Percentiles rank a stretch among this genome's conserved stretches.
Conservation (phyloP, 1,140 invertebrate genomes). For the Magallana angulata region DNA sequence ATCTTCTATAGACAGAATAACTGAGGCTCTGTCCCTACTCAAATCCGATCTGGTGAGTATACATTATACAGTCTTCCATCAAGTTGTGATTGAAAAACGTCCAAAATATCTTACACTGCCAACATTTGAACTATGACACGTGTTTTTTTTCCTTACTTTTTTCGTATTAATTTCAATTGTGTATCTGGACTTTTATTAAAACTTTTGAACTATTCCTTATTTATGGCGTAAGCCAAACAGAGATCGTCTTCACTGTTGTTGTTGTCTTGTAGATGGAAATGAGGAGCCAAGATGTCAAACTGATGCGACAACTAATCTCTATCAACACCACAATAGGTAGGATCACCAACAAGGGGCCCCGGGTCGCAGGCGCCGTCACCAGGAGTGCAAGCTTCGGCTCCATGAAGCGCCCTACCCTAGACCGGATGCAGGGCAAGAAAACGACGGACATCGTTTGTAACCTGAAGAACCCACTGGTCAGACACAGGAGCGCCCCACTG, state of each 20-base stretch:
- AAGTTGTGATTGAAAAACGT: too few species aligned
- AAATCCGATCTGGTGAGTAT: conserved; percentile 21
- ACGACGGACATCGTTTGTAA: neutral
- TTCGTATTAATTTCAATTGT: too few species aligned
- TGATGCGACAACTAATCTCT: conserved; percentile 58
- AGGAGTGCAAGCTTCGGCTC: conserved; percentile 17
- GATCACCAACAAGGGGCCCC: conserved; percentile 33
- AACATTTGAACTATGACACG: too few species aligned
- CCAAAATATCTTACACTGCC: too few species aligned
- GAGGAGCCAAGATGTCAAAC: conserved; percentile 53
- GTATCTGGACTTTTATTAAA: too few species aligned
- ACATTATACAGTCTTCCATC: neutral
- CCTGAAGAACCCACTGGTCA: conserved; percentile 38
- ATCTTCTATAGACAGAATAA: conserved; percentile 17
- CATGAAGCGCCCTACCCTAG: conserved; percentile 2
- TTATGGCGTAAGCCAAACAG: too few species aligned
- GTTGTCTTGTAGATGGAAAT: conserved; percentile 44
- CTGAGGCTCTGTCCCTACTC: neutral
- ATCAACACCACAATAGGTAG: conserved; percentile 54
- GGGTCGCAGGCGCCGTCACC: neutral
- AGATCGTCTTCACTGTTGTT: too few species aligned
- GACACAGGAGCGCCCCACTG: conserved; percentile 41
- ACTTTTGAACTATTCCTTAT: too few species aligned
- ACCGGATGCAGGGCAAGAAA: neutral
- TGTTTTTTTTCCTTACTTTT: too few species aligned